phyloP scores from a whole-genome alignment of 2,888 invertebrate genomes.

The Cheiracanthium punctorium region DNA sequence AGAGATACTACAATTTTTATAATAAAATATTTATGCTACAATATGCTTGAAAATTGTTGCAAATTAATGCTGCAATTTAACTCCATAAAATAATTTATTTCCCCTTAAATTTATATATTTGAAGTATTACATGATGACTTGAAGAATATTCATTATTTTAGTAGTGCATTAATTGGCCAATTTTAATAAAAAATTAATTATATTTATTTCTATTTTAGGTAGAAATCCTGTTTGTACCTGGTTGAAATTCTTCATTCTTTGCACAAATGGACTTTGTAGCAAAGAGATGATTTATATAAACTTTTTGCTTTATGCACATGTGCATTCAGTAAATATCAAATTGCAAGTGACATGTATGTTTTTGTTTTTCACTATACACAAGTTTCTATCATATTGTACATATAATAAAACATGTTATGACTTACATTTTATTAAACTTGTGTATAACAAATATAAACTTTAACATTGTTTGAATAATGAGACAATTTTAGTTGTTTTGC shows the following conservation, averaged over 20 bases:
- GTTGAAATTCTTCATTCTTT: neutral
- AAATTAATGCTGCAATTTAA: too few species aligned
- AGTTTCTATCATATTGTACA: neutral
- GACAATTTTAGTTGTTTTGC: neutral
- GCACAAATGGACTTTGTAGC: neutral
- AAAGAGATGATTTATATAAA: constrained; percentile 17
- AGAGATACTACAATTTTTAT: too few species aligned
- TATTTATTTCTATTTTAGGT: neutral
- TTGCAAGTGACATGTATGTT: constrained; percentile 49
- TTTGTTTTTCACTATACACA: constrained; percentile 25
- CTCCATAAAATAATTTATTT: too few species aligned
- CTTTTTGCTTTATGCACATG: constrained; percentile 33
- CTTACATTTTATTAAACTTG: neutral
- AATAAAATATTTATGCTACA: too few species aligned
- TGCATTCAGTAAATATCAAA: constrained; percentile 23
- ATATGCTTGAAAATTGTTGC: too few species aligned
- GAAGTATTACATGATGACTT: too few species aligned
- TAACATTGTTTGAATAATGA: neutral
- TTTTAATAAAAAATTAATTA: too few species aligned
- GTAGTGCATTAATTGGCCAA: too few species aligned
- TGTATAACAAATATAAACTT: too few species aligned
- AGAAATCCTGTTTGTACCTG: neutral
- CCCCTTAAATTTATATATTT: too few species aligned
- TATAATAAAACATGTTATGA: neutral
- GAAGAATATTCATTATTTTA: too few species aligned